Evolutionary conservation across 2,797 vertebrate species (phyloP), one percentile per base, ranked within the genome.

Genomic region (Zalophus californianus): DNA sequence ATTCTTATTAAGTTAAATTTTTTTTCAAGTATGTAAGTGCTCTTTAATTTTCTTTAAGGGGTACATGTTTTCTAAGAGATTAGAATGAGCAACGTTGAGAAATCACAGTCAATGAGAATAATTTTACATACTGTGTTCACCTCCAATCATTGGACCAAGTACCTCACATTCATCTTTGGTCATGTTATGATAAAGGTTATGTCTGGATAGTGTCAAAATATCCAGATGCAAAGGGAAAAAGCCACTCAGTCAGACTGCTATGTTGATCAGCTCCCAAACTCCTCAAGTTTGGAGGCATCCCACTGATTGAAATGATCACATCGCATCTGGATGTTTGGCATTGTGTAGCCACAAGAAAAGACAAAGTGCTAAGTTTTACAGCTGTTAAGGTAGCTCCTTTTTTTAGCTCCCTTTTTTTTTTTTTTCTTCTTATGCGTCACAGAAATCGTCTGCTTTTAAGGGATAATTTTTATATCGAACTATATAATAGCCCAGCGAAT

Each of bases 311-410:
- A 73, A 48, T 23, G 84, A 44, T 93, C 72, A 10, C 3, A 1
- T 70, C 25, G 27, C 96, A 95, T 93, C 97, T 97, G 97, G 93
- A 75, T 97, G 90, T 98, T 97, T 95, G 88, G 73, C 44, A 12
- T 77, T 97, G 96, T 97, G 38, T 95, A 90, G 93, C 96, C 91
- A 96, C 95, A 94, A 58, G 58, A 78, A 96, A 93, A 96, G 96
- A 94, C 60, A 35, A 48, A 84, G 93, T 96, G 97, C 32, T 94
- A 97, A 93, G 75, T 84, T 83, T 94, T 93, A 96, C 97, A 98
- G 97, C 97, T 97, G 97, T 95, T 97, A 83, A 78, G 73, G 78
- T 86, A 93, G 83, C 85, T 94, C 84, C 2, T 2, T 41, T 62
- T 90, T 87, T 64, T n/a, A 66, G 32, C 15, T 66, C 64, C 64